phyloP scores from a whole-genome alignment of 2,797 vertebrate species.

The Phalanger gymnotis region DNA sequence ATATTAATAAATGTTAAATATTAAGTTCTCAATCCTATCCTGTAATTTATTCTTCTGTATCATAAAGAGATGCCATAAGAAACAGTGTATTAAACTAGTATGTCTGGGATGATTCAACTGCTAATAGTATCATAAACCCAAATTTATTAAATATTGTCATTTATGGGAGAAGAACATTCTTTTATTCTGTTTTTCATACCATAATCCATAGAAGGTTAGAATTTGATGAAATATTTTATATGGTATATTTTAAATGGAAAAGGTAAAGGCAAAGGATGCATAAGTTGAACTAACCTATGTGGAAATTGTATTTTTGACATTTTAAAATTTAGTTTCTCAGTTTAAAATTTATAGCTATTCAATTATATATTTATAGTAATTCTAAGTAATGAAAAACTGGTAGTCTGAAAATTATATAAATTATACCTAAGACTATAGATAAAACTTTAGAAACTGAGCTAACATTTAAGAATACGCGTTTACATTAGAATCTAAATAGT shows the following conservation, averaged over 20 bases:
- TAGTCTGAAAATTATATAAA: neutral
- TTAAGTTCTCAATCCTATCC: constrained; percentile 39
- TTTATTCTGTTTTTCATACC: constrained; percentile 46
- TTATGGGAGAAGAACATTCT: neutral
- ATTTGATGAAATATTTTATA: neutral
- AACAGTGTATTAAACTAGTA: neutral
- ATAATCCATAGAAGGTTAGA: neutral
- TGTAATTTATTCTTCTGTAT: constrained; percentile 46
- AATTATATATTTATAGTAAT: neutral
- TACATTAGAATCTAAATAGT: neutral
- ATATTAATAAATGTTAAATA: neutral
- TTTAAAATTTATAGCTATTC: neutral
- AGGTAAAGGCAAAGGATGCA: neutral
- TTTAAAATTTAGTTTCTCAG: neutral
- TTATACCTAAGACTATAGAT: neutral
- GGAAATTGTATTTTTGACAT: neutral
- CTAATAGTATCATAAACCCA: neutral
- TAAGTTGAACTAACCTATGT: neutral
- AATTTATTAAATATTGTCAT: constrained; percentile 6
- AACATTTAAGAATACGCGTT: neutral
- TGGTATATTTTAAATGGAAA: neutral
- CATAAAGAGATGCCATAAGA: constrained; percentile 3
- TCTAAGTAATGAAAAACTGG: neutral
- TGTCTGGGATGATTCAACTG: constrained; percentile 11
- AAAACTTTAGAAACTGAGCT: neutral